These are phyloP conservation scores for Chaetops frenatus DNA, from an alignment of 2,113 vertebrate species.

Conservation along the genomic window DNA sequence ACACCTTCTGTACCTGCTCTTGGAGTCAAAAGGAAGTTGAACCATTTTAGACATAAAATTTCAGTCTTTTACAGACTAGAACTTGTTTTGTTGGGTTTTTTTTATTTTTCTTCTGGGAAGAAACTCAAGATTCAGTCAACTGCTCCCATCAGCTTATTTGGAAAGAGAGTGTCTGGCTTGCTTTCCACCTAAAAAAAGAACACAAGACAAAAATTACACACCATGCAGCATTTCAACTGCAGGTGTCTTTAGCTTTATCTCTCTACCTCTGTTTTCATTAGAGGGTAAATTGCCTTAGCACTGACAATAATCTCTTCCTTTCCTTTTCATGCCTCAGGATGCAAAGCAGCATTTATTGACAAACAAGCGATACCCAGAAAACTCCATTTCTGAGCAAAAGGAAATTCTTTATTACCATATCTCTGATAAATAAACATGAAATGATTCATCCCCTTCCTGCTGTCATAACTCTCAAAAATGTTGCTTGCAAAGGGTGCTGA, in stretches of 20 bases:
- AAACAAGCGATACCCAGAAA: not conserved
- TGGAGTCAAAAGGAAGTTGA: not conserved
- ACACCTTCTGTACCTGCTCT: not conserved
- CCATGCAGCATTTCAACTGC: not conserved
- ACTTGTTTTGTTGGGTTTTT: not conserved
- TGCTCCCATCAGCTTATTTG: not conserved
- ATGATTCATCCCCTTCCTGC: not conserved
- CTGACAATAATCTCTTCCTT: not conserved
- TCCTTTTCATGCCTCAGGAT: not conserved
- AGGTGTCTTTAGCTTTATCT: not conserved
- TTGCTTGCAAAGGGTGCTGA: not conserved
- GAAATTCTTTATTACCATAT: not conserved
- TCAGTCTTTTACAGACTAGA: not conserved
- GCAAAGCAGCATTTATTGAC: not conserved
- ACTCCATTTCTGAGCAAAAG: not conserved
- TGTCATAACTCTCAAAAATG: not conserved
- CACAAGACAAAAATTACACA: not conserved
- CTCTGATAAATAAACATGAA: not conserved
- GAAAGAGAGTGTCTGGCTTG: not conserved
- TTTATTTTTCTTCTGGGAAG: not conserved
- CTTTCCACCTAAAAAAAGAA: not conserved
- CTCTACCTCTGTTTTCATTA: not conserved
- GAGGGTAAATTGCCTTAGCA: not conserved
- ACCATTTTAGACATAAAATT: not conserved
- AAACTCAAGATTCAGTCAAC: not conserved